Evolutionary conservation across 2,113 vertebrate genomes (phyloP), one percentile per base, ranked within the genome.

Genomic region (Vimba vimba): DNA sequence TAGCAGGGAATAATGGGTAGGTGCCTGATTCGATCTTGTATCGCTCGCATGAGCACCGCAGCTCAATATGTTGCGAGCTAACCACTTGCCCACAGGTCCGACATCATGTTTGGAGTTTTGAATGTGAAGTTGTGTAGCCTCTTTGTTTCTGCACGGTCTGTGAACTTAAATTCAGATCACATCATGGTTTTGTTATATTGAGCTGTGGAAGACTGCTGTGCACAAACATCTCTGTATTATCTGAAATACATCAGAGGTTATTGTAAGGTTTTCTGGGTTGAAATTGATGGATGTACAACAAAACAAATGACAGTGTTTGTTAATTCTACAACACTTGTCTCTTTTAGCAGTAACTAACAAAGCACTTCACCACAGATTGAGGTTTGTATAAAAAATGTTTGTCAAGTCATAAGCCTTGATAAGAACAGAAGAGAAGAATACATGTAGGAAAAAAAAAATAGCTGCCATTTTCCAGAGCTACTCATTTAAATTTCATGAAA

Each of bases 241-340:
- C 81, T 36, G 66, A 55, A 25, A 71, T 83, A 57, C 27, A 25
- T 71, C 64, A 83, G 45, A 83, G 50, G 19, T 33, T 55, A 82
- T 82, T 82, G 27, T 36, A 55, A 21, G 80, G 47, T 33, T 82
- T 69, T 82, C 60, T 82, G 27, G 17, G 45, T 47, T 69, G 15
- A 82, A 82, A 82, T 68, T 68, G 43, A 68, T 30, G 45, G 27
- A 69, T 88, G 92, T 88, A 91, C 91, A 91, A 92, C 91, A 50
- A 91, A 90, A 86, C 91, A 89, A 85, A 88, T 91, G 91, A 45
- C 36, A 25, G 23, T 68, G 64, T 33, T 50, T 50, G 43, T 66
- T 55, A 33, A 55, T 30, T 69, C 21, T 86, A 36, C 12, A 71
- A 62, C 55, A 27, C 43, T 45, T 69, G 64, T 60, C 68, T 73